Evolutionary conservation across 92 coral and sea anemone species (phyloP).

Genomic region (Actinernus sp.): DNA sequence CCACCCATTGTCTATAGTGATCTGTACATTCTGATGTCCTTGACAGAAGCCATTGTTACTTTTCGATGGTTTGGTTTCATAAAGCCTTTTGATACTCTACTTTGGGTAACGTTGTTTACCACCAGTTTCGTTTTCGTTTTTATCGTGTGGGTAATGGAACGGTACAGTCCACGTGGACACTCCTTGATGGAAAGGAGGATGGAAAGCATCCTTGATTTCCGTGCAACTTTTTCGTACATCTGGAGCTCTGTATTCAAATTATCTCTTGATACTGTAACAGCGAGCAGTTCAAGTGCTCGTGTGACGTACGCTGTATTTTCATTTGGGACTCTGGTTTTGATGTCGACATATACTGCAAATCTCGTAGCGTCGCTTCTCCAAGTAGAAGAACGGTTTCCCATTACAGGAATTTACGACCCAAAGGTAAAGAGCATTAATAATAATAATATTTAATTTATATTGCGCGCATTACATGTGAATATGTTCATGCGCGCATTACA

Average conservation of each 20-base stretch:
- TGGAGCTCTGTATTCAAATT: neutral
- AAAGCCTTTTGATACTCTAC: neutral
- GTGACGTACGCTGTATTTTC: neutral
- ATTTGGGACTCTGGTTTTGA: neutral
- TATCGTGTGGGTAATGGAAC: neutral
- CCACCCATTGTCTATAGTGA: neutral
- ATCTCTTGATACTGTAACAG: neutral
- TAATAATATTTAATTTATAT: too few relatives aligned
- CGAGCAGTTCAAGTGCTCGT: neutral
- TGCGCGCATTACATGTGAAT: too few relatives aligned
- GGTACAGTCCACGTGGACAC: neutral
- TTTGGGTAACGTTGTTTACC: neutral
- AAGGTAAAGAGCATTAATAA: too few relatives aligned
- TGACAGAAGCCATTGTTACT: neutral
- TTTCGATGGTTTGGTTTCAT: neutral
- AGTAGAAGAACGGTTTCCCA: neutral
- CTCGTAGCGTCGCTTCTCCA: neutral
- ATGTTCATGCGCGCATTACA: too few relatives aligned
- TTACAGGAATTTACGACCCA: neutral
- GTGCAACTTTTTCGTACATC: neutral
- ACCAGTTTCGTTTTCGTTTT: neutral
- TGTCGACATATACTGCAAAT: neutral
- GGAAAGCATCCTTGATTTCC: neutral
- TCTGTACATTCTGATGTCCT: neutral
- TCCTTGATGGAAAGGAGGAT: neutral